These are phyloP conservation scores for Hypena proboscidalis DNA, from an alignment of 2,888 invertebrate species.

Conservation along the genomic window DNA sequence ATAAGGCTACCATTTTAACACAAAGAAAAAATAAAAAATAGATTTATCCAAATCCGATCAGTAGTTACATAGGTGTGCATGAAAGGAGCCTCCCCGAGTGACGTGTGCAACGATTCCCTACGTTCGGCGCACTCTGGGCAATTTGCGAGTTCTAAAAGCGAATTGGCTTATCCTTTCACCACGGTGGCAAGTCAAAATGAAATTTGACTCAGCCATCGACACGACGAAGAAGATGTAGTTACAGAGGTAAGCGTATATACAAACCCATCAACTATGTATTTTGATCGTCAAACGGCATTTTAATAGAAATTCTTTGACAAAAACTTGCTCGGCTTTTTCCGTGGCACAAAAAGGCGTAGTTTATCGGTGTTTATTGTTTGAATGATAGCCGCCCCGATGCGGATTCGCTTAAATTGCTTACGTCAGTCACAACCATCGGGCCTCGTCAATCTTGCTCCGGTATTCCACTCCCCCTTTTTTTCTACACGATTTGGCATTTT, in stretches of 20 bases:
- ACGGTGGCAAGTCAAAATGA: too few species aligned
- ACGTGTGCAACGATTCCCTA: too few species aligned
- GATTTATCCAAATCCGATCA: too few species aligned
- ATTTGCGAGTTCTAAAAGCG: too few species aligned
- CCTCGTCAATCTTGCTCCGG: conserved; percentile 47
- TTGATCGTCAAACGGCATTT: not conserved
- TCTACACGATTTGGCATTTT: conserved; percentile 35
- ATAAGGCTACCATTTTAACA: too few species aligned
- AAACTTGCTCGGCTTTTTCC: not conserved
- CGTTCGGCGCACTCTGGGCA: too few species aligned
- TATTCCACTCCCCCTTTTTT: conserved; percentile 34
- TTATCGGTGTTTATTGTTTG: conserved; percentile 47
- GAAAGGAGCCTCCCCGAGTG: too few species aligned
- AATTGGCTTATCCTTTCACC: too few species aligned
- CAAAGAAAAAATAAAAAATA: too few species aligned
- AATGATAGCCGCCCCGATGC: conserved; percentile 40
- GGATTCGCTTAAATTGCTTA: conserved; percentile 47
- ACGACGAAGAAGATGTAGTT: too few species aligned
- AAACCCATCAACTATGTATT: not conserved
- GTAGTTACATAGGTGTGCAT: too few species aligned
- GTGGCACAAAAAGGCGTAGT: conserved; percentile 16
- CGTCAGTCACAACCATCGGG: conserved; percentile 43
- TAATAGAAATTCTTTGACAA: not conserved
- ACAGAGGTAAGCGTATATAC: not conserved
- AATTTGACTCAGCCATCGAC: too few species aligned